Percentiles rank a stretch among this genome's conserved stretches.
Conservation (phyloP, 2,888 invertebrate genomes). For the Phaonia tiefii region DNA sequence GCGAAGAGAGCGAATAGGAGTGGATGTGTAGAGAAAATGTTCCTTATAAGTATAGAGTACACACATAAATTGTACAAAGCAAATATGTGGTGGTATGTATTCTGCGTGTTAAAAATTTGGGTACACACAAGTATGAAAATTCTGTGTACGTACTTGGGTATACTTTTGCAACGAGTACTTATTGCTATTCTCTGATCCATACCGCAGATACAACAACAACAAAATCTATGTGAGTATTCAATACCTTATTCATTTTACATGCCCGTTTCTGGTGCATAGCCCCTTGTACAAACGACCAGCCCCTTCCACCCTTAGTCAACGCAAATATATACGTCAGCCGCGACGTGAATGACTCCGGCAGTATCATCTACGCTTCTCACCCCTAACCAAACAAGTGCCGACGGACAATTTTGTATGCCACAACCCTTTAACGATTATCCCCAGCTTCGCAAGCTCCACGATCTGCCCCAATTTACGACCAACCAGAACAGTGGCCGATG, state of each 20-base stretch:
- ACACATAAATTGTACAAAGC: too few species aligned
- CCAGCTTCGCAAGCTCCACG: conserved; percentile 56
- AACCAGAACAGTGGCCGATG: conserved; percentile 68
- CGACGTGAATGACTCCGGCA: background rate
- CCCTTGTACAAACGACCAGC: background rate
- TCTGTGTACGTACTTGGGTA: too few species aligned
- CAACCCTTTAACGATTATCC: background rate
- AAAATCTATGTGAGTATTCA: background rate
- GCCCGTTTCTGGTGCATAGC: background rate
- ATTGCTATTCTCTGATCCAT: too few species aligned
- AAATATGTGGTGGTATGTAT: too few species aligned
- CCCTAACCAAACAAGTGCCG: background rate
- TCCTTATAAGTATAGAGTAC: too few species aligned
- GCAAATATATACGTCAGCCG: background rate
- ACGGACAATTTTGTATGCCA: background rate
- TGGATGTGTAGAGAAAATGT: too few species aligned
- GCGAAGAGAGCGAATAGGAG: too few species aligned
- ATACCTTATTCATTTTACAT: background rate
- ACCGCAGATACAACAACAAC: background rate
- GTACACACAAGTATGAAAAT: too few species aligned
- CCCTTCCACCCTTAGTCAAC: too few species aligned
- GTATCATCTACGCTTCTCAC: background rate
- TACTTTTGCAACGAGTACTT: too few species aligned
- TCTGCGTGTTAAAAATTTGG: too few species aligned
- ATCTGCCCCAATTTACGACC: conserved; percentile 65